Evolutionary conservation across 2,888 invertebrate species (phyloP).

Genomic region (Andrena marginata): DNA sequence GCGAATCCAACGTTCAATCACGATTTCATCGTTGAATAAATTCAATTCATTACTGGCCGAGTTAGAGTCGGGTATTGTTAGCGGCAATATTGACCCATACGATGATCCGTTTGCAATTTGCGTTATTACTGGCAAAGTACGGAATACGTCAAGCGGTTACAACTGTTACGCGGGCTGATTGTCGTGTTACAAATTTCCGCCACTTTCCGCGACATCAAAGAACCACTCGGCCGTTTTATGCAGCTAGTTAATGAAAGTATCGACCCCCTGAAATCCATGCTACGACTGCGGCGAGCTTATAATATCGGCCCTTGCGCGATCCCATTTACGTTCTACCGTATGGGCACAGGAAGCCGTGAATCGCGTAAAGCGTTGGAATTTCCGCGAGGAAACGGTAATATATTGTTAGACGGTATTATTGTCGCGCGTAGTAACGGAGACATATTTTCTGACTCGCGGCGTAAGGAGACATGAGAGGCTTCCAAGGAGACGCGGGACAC

Average conservation of each 20-base stretch:
- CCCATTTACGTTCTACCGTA: no score
- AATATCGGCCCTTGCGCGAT: background rate
- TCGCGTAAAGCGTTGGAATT: background rate
- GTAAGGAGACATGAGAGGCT: slow-evolving; percentile 19
- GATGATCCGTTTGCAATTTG: slow-evolving; percentile 5
- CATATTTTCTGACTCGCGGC: slow-evolving; percentile 16
- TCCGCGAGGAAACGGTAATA: background rate
- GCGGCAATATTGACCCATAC: background rate
- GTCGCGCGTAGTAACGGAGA: slow-evolving; percentile 1
- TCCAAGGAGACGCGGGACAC: slow-evolving; percentile 1
- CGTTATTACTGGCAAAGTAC: background rate
- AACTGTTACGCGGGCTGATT: background rate
- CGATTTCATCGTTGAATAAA: slow-evolving; percentile 9
- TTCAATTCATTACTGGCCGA: slow-evolving; percentile 9
- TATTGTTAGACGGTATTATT: slow-evolving; percentile 5
- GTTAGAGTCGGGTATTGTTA: background rate
- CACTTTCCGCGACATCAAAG: background rate
- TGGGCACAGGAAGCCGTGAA: background rate
- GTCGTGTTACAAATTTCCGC: background rate
- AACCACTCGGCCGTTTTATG: background rate
- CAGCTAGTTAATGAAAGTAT: background rate
- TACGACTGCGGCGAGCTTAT: background rate
- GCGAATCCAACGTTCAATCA: background rate
- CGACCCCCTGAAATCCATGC: background rate
- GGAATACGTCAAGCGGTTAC: background rate